Evolutionary conservation across 2,888 invertebrate species (phyloP).

Genomic region (Crossocerus cetratus): DNA sequence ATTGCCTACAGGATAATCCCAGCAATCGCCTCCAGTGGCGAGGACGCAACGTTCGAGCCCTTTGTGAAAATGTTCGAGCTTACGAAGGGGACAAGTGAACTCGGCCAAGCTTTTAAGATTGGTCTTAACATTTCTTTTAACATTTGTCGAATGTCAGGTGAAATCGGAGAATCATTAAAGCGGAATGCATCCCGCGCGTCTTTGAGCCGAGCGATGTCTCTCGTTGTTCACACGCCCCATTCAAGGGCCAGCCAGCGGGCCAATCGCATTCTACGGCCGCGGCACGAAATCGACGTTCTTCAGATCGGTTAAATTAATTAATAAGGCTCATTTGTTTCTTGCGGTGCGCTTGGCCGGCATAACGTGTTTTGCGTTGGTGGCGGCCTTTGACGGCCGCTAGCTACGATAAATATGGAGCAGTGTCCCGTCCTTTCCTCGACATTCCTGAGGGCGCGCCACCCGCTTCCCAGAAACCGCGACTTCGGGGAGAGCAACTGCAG

Average conservation of each 20-base stretch:
- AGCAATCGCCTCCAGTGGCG: too few species aligned
- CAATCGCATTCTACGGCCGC: conserved; percentile 5
- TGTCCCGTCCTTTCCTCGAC: conserved; percentile 45
- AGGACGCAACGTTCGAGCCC: too few species aligned
- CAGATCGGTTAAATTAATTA: conserved; percentile 52
- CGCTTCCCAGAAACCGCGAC: conserved; percentile 63
- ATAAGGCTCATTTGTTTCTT: conserved; percentile 52
- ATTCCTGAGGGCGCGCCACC: conserved; percentile 44
- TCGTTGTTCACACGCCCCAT: neutral
- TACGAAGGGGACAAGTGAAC: too few species aligned
- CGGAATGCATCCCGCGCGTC: neutral
- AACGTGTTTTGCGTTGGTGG: conserved; percentile 46
- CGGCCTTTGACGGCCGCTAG: conserved; percentile 41
- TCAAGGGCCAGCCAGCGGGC: neutral
- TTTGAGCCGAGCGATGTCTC: neutral
- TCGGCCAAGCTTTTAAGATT: too few species aligned
- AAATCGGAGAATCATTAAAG: neutral
- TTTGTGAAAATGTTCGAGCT: too few species aligned
- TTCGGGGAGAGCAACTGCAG: conserved; percentile 35
- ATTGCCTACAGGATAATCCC: too few species aligned
- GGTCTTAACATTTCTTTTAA: neutral
- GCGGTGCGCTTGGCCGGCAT: conserved; percentile 14
- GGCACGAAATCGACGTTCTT: conserved; percentile 29
- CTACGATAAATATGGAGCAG: conserved; percentile 56
- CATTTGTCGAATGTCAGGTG: neutral